Evolutionary conservation across 2,888 invertebrate species (phyloP), one percentile per base, ranked within the genome.

Genomic region (Erebia aethiops): DNA sequence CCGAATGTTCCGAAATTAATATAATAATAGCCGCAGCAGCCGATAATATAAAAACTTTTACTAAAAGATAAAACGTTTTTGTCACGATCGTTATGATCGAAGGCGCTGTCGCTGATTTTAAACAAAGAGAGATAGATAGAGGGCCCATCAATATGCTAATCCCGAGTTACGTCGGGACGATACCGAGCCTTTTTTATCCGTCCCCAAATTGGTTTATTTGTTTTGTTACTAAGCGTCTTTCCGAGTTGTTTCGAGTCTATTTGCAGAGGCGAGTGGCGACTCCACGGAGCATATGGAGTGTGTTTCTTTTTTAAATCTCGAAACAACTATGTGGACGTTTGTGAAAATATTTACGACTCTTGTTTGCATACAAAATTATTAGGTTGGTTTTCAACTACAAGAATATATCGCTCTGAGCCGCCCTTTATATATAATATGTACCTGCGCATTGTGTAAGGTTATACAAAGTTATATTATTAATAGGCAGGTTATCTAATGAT

Each of bases 101-200:
- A 88, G 84, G 87, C 82, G 82, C 84, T 90, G 91, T 91, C 92
- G 92, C 91, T 90, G 92, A 92, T 92, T 92, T 88, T 88, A 87
- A 91, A 92, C 92, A 92, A 92, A 92, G 90, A 79, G 78, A 41
- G 84, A 84, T 84, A 88, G 91, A 92, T 91, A 90, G 85, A 83
- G 60, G 80, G 84, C 84, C 89, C 88, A 91, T 92, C 92, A 91
- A 92, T 92, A 92, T 93, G 92, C 83, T 93, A 93, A 93, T 93
- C 84, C 83, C 77, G 79, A 78, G 82, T 80, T 85, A 82, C 84
- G 84, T 83, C 83, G 84, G 84, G 82, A 84, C 84, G 83, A 80
- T 84, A 82, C 80, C 78, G 78, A 74, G 76, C 67, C 76, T 86
- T 90, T 91, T 92, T 92, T 92, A 63, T 64, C 79, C 81, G 80